These are phyloP conservation scores for Doryteuthis pealeii DNA, from an alignment of 1,140 invertebrate species.

Conservation along the genomic window DNA sequence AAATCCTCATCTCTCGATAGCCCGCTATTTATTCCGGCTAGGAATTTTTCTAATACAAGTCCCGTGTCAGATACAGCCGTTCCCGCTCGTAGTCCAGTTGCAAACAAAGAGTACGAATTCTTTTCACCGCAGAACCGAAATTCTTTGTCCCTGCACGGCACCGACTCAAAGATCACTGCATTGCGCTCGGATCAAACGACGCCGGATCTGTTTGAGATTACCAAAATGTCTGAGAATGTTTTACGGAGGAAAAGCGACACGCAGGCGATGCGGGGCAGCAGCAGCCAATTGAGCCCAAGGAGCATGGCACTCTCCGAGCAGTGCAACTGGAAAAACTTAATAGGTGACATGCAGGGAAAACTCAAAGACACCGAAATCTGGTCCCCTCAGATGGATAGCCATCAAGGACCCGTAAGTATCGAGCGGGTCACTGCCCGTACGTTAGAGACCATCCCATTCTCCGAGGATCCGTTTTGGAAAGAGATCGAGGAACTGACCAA, in stretches of 20 bases:
- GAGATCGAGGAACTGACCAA: constrained; percentile 54
- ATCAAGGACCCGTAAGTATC: constrained; percentile 49
- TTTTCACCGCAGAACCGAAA: neutral
- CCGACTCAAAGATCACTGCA: no score
- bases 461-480: constrained; percentile 54
- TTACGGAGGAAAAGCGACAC: constrained; percentile 11
- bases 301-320: neutral
- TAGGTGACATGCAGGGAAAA: constrained; percentile 26
- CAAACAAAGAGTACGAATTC: neutral
- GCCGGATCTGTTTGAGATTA: no score
- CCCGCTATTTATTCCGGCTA: neutral
- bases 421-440: constrained; percentile 52
- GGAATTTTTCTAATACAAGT: neutral
- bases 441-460: constrained; percentile 53
- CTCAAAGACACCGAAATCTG: constrained; percentile 44
- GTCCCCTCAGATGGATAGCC: constrained; percentile 51
- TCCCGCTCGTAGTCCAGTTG: neutral
- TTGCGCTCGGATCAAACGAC: no score
- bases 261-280: neutral
- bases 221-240: neutral
- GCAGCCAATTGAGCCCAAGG: neutral
- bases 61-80: neutral
- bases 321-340: constrained; percentile 28
- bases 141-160: no score
- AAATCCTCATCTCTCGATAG: neutral